Conservation (phyloP, 2,797 vertebrate species). For the Periophthalmus magnuspinnatus region DNA sequence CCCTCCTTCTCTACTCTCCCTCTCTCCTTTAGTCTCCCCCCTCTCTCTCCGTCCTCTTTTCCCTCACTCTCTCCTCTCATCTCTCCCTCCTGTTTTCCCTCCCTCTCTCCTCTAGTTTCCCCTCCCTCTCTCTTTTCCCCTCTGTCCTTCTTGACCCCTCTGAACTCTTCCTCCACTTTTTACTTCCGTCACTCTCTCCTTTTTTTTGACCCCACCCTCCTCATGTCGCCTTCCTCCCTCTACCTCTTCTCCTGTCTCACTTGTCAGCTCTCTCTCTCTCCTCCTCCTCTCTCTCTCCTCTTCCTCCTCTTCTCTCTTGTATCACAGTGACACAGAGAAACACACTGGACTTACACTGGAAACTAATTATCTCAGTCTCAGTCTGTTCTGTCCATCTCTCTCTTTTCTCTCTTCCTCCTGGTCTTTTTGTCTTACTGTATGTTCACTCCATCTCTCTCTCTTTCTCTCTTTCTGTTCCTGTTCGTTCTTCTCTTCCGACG, state of each 20-base stretch:
- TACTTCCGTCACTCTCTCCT: too few species aligned
- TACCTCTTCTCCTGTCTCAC: too few species aligned
- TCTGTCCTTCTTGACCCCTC: not conserved
- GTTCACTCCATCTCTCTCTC: too few species aligned
- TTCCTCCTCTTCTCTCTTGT: not conserved
- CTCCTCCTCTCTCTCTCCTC: too few species aligned
- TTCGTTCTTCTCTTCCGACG: not conserved
- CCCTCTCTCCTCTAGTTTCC: not conserved
- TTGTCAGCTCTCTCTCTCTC: too few species aligned
- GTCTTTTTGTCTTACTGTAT: too few species aligned
- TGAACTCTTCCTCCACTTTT: not conserved
- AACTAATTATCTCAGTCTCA: slow-evolving; percentile 19
- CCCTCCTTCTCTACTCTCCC: not conserved
- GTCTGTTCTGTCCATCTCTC: too few species aligned
- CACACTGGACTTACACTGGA: slow-evolving; percentile 29
- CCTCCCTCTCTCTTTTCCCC: slow-evolving; percentile 20
- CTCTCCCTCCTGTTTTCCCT: slow-evolving; percentile 2
- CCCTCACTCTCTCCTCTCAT: not conserved
- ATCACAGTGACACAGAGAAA: slow-evolving; percentile 40
- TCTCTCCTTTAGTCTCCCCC: not conserved
- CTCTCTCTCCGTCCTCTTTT: not conserved
- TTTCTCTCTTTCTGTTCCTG: not conserved
- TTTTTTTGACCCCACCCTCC: too few species aligned
- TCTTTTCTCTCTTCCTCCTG: too few species aligned
- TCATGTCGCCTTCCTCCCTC: too few species aligned